Evolutionary conservation across 2,888 invertebrate genomes (phyloP).

Genomic region (Thumatha senex): DNA sequence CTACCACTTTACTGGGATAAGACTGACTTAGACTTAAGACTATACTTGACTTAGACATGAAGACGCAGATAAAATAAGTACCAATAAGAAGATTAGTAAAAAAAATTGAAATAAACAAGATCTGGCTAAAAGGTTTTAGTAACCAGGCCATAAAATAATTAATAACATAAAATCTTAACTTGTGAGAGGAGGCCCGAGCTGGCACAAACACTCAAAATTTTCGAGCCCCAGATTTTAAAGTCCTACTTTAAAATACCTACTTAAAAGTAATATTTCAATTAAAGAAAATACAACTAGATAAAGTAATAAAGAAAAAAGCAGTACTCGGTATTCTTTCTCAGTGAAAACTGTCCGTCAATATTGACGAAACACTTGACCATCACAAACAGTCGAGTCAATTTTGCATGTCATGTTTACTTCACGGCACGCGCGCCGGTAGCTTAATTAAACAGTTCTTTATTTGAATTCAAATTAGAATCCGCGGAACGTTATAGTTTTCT

Average conservation of each 20-base stretch:
- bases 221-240: too few relatives aligned
- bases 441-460: constrained; percentile 33
- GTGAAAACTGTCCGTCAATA: constrained; percentile 34
- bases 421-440: constrained; percentile 50
- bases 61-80: too few relatives aligned
- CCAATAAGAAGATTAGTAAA: too few relatives aligned
- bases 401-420: constrained; percentile 37
- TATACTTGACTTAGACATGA: too few relatives aligned
- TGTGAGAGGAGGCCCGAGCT: too few relatives aligned
- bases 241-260: too few relatives aligned
- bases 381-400: constrained; percentile 25
- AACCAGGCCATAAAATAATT: too few relatives aligned
- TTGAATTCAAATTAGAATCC: constrained; percentile 30
- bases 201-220: neutral
- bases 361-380: constrained; percentile 38
- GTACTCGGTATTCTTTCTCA: constrained; percentile 19
- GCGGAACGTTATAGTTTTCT: constrained; percentile 27
- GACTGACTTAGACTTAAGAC: too few relatives aligned
- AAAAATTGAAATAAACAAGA: too few relatives aligned
- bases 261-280: constrained; percentile 26
- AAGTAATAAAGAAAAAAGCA: constrained; percentile 16
- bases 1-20: too few relatives aligned
- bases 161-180: too few relatives aligned
- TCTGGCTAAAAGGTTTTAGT: too few relatives aligned
- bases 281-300: constrained; percentile 16